Evolutionary conservation across 2,888 invertebrate species (phyloP), one percentile per base, ranked within the genome.

Genomic region (Homarus gammarus): DNA sequence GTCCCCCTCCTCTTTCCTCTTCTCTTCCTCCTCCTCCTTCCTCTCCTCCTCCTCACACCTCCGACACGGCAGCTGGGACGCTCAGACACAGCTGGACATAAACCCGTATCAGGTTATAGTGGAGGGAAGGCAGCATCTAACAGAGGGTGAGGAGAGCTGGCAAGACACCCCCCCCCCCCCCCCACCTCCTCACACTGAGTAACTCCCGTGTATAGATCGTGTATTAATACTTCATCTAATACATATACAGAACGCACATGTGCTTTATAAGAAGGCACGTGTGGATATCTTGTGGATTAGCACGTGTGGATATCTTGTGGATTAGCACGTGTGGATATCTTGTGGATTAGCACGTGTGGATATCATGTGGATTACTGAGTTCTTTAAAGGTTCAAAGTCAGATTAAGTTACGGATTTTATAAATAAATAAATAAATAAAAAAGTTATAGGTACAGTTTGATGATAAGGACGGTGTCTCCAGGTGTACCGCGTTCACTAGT

Each of bases 381-480:
- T 22, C n/a, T 22, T 75, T 40, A 22, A 75, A 75, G 31, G 75
- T 75, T 75, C 75, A 75, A 75, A 75, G 40, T 75, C 75, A 44
- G 75, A 44, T 38, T 44, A 27, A 75, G 49, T 75, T 22, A n/a
- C 75, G 75, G 27, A 75, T 75, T 75, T 75, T 44, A 75, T 40
- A 49, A 75, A n/a, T 40, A 72, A 5, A 77, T n/a, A n/a, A n/a
- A n/a, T n/a, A n/a, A n/a, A n/a, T n/a, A n/a, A n/a, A n/a, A n/a
- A n/a, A n/a, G n/a, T n/a, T n/a, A n/a, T n/a, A n/a, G n/a, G n/a
- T n/a, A n/a, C n/a, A n/a, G n/a, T n/a, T n/a, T n/a, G n/a, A n/a
- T n/a, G n/a, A n/a, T n/a, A n/a, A n/a, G n/a, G n/a, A n/a, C n/a
- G n/a, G n/a, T n/a, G n/a, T n/a, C n/a, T n/a, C n/a, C n/a, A n/a